Evolutionary conservation across 35 echinoderm and acorn worm species (phyloP).

Genomic region (Holothuria glaberrima): DNA sequence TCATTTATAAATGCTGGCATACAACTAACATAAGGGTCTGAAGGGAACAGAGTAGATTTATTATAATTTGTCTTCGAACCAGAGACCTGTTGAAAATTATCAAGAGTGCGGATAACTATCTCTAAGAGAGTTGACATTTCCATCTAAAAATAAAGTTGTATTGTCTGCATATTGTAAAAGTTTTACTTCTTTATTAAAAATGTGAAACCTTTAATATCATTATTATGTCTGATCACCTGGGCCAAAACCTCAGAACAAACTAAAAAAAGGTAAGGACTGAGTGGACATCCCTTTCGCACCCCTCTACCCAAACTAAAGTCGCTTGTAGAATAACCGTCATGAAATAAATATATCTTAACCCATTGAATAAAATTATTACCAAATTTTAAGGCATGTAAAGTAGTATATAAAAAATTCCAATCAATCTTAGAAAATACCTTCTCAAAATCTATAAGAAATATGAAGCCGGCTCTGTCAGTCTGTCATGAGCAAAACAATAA

Average conservation of each 20-base stretch:
- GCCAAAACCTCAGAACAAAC: constrained; percentile 11
- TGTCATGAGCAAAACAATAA: too few species aligned
- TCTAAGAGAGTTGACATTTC: not conserved
- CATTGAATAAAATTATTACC: too few species aligned
- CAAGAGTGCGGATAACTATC: not conserved
- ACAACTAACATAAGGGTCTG: not conserved
- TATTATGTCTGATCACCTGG: not conserved
- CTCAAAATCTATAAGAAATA: too few species aligned
- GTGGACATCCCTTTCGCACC: not conserved
- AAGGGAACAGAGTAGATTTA: not conserved
- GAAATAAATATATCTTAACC: too few species aligned
- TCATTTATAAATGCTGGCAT: constrained; percentile 12
- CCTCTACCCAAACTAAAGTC: too few species aligned
- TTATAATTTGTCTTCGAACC: constrained; percentile 6
- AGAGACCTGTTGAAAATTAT: not conserved
- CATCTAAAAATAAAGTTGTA: too few species aligned
- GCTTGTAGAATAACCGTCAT: too few species aligned
- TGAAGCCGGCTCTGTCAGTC: too few species aligned
- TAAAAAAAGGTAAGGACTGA: constrained; percentile 5
- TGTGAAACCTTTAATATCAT: not conserved
- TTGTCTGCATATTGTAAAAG: constrained; percentile 13
- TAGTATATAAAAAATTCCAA: too few species aligned
- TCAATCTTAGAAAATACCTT: too few species aligned
- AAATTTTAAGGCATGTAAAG: too few species aligned
- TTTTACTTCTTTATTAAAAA: not conserved